A percentile compares a stretch with the other conserved stretches of the same genome.
These are phyloP conservation scores for Rhodinocichla rosea DNA, from an alignment of 2,113 vertebrate genomes.

Conservation along the genomic window DNA sequence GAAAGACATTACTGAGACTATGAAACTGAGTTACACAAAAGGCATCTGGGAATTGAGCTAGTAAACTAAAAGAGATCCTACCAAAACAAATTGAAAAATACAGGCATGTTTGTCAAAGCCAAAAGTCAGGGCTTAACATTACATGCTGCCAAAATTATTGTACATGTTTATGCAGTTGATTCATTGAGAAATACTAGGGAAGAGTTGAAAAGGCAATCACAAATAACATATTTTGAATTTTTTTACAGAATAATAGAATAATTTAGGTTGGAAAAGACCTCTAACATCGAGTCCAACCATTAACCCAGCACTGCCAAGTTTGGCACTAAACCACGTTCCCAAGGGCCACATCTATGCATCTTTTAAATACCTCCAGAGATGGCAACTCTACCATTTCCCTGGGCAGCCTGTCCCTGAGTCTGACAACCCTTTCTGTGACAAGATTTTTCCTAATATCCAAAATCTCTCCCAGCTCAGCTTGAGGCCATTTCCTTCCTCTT, in stretches of 20 bases:
- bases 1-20: not conserved
- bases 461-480: not conserved
- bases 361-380: not conserved
- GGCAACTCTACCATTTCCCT: not conserved
- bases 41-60: not conserved
- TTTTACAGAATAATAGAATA: not conserved
- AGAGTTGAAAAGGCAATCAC: not conserved
- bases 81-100: not conserved
- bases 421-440: not conserved
- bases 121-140: not conserved
- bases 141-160: not conserved
- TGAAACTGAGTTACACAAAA: not conserved
- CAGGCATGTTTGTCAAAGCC: not conserved
- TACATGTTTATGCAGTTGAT: not conserved
- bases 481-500: not conserved
- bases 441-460: not conserved
- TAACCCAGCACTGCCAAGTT: not conserved
- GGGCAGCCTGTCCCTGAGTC: not conserved
- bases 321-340: not conserved
- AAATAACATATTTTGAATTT: not conserved
- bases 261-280: not conserved
- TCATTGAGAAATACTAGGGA: not conserved
- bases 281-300: not conserved
- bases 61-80: not conserved
- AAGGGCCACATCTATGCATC: not conserved